A percentile compares a stretch with the other conserved stretches of the same genome.
Evolutionary conservation across 2,797 vertebrate genomes (phyloP).

Genomic region (Phoebastria nigripes): DNA sequence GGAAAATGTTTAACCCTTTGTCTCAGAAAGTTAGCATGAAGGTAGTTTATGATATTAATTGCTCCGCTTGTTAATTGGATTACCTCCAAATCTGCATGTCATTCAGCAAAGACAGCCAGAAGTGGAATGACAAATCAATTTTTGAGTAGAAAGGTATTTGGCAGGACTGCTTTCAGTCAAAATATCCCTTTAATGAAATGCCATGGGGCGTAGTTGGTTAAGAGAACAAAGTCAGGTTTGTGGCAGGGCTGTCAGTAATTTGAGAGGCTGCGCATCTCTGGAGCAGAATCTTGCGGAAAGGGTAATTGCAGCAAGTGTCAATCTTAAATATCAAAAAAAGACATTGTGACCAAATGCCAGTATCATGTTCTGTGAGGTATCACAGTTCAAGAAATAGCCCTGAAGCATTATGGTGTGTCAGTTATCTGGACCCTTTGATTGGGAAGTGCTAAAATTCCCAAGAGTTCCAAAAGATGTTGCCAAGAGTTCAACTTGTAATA

Average conservation of each 20-base stretch:
- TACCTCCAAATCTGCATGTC: constrained; percentile 27
- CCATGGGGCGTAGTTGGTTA: constrained; percentile 64
- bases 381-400: constrained; percentile 58
- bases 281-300: constrained; percentile 67
- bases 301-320: constrained; percentile 68
- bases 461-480: constrained; percentile 7
- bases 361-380: constrained; percentile 44
- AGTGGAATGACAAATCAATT: constrained; percentile 52
- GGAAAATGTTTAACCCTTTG: constrained; percentile 3
- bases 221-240: constrained; percentile 75
- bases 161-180: constrained; percentile 59
- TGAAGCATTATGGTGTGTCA: constrained; percentile 28
- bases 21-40: not conserved
- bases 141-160: constrained; percentile 62
- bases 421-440: constrained; percentile 49
- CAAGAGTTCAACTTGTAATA: not conserved
- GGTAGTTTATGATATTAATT: constrained; percentile 6
- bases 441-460: constrained; percentile 33
- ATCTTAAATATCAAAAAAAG: constrained; percentile 61
- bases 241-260: constrained; percentile 67
- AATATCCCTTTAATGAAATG: constrained; percentile 69
- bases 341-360: constrained; percentile 50
- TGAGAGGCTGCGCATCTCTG: constrained; percentile 60
- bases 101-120: constrained; percentile 26
- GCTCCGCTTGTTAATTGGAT: constrained; percentile 24